Conservation (phyloP, 2,888 invertebrate species). For the Spodoptera exigua region DNA sequence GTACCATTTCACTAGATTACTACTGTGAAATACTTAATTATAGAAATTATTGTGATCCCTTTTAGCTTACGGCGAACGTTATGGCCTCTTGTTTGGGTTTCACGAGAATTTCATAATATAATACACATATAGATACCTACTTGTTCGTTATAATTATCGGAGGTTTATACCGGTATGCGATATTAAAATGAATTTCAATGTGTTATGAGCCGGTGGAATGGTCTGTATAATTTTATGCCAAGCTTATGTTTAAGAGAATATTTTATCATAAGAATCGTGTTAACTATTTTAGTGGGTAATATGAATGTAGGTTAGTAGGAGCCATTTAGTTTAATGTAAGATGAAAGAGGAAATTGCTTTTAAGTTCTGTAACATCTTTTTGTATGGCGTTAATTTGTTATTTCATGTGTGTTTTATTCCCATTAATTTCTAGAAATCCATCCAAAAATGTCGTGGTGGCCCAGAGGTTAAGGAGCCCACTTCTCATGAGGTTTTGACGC, state of each 20-base stretch:
- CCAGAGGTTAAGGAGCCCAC: too few species aligned
- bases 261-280: slow-evolving; percentile 36
- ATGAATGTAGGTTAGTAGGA: too few species aligned
- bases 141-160: slow-evolving; percentile 40
- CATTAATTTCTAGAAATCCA: too few species aligned
- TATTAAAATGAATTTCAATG: slow-evolving; percentile 52
- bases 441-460: too few species aligned
- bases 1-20: slow-evolving; percentile 59
- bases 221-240: slow-evolving; percentile 36
- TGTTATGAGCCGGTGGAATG: slow-evolving; percentile 31
- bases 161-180: slow-evolving; percentile 41
- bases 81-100: slow-evolving; percentile 43
- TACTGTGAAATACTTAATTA: slow-evolving; percentile 60
- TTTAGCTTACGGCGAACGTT: slow-evolving; percentile 46
- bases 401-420: too few species aligned
- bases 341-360: too few species aligned
- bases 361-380: too few species aligned
- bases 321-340: too few species aligned
- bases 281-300: slow-evolving; percentile 23
- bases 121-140: slow-evolving; percentile 8
- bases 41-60: slow-evolving; percentile 59
- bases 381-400: too few species aligned
- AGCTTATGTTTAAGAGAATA: slow-evolving; percentile 30
- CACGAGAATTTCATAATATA: slow-evolving; percentile 44
- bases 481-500: too few species aligned